Evolutionary conservation across 2,797 vertebrate genomes (phyloP), one percentile per base, ranked within the genome.

Genomic region (Alosa sapidissima): DNA sequence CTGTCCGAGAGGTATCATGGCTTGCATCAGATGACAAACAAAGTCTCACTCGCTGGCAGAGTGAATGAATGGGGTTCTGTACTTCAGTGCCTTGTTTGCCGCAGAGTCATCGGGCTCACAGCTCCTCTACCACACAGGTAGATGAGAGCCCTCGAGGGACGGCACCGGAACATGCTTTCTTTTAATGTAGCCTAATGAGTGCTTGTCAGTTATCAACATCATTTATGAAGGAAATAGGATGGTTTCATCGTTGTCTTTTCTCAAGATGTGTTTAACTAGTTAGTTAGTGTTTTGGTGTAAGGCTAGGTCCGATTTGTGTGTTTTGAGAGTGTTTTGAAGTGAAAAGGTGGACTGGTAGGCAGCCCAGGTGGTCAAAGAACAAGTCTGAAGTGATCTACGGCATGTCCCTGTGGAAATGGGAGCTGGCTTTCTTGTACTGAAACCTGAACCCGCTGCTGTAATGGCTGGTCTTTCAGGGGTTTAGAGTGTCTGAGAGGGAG

Each of bases 341-440:
- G 16, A 75, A 45, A 41, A 33, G 10, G 24, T 0, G 24, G 28
- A 3, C 87, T 83, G 36, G 0, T 86, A 68, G 5, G 21, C 82
- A 83, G 81, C 16, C 51, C 45, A 55, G 84, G 41, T 19, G 89
- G 91, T 89, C 89, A 91, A 92, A 91, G 93, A 95, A 93, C 92
- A 84, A 92, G 92, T 93, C 78, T 87, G 68, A 45, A 41, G 68
- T 92, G 92, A 93, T 92, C 92, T 93, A 91, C 91, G 52, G 88
- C 88, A 87, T 90, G 88, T 82, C 90, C 19, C 54, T 87, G 85
- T 90, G 88, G 91, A 92, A 88, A 93, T 92, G 91, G 91, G 93
- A 91, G 91, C 88, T 87, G 75, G 88, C 89, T 91, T 87, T 93
- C 68, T 94, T 94, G 92, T 93, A 90, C 89, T 91, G 93, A 92